Base-by-base conservation (phyloP, 2,797 vertebrate species). In the Picus viridis region DNA sequence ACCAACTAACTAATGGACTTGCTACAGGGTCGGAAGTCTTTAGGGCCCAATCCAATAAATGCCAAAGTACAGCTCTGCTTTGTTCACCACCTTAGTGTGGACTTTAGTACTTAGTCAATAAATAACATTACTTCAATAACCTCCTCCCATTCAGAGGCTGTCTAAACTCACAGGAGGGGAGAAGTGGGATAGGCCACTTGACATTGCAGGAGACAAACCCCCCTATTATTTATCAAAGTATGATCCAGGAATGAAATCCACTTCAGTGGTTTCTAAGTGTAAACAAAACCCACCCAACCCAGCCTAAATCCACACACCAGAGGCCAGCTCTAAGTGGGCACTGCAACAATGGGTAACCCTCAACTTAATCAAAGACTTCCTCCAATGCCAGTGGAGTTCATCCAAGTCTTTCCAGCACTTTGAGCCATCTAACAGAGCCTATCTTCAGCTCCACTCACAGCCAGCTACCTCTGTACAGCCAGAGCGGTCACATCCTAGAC, bases 91-190 rank as follows among this genome's bases (percentile, higher is more conserved):
- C 47, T 76, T 51, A 65, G 20, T 7, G 0, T 49, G 91, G 94
- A 96, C 96, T 94, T 95, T 90, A 90, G 86, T 36, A 83, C 86
- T 39, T 91, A 90, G 88, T 94, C 94, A 96, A 94, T 94, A 95
- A 96, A 94, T 96, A 94, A 96, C 90, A 92, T 45, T n/a, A 80
- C 58, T 89, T 79, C 70, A 86, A 32, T 68, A 82, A 86, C 49
- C n/a, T 86, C 20, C 1, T 24, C 45, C 83, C 72, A n/a, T 59
- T 74, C 68, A 24, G 45, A 76, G 56, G 20, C 63, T 56, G 32
- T 19, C 63, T 72, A 26, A 86, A 63, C 34, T 81, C 76, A 53
- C 34, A 73, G 81, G 24, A 91, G 4, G 13, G 30, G 51, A 87
- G 49, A 75, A 72, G n/a, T 32, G 14, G 51, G 53, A 62, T 18